These are phyloP conservation scores for Lethrus apterus DNA, from an alignment of 1,140 invertebrate species.

Conservation along the genomic window DNA sequence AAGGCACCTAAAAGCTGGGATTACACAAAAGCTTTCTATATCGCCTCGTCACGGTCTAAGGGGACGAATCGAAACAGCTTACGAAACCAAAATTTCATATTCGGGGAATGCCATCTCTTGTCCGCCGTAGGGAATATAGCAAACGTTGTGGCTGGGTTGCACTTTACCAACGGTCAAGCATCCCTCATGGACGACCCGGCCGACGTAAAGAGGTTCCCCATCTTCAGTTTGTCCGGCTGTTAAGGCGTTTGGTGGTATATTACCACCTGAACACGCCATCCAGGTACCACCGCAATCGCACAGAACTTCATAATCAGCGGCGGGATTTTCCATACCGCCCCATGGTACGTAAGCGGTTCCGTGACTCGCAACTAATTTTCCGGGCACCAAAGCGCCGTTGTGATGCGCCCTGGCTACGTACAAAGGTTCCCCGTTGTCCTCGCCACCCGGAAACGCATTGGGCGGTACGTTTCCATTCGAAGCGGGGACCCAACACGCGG, in stretches of 20 bases:
- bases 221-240: conserved; percentile 65
- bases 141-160: conserved; percentile 59
- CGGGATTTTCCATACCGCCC: conserved; percentile 69
- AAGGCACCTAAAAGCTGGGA: conserved; percentile 9
- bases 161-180: conserved; percentile 65
- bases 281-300: conserved; percentile 37
- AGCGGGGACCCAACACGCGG: conserved; percentile 57
- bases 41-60: too few relatives aligned
- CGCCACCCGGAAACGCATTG: conserved; percentile 63
- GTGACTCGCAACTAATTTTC: conserved; percentile 66
- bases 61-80: conserved; percentile 12
- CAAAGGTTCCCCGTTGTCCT: conserved; percentile 62
- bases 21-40: too few relatives aligned
- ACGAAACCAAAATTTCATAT: conserved; percentile 63
- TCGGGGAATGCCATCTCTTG: conserved; percentile 62
- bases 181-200: conserved; percentile 59
- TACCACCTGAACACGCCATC: conserved; percentile 44
- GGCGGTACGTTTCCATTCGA: conserved; percentile 59
- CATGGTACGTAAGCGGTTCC: conserved; percentile 66
- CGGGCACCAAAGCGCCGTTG: conserved; percentile 67
- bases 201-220: conserved; percentile 65
- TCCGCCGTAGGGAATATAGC: conserved; percentile 67
- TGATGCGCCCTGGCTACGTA: conserved; percentile 56
- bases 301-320: conserved; percentile 63
- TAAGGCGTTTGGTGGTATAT: conserved; percentile 63